These are phyloP conservation scores for Automeris io DNA, from an alignment of 2,888 invertebrate genomes.

Conservation along the genomic window DNA sequence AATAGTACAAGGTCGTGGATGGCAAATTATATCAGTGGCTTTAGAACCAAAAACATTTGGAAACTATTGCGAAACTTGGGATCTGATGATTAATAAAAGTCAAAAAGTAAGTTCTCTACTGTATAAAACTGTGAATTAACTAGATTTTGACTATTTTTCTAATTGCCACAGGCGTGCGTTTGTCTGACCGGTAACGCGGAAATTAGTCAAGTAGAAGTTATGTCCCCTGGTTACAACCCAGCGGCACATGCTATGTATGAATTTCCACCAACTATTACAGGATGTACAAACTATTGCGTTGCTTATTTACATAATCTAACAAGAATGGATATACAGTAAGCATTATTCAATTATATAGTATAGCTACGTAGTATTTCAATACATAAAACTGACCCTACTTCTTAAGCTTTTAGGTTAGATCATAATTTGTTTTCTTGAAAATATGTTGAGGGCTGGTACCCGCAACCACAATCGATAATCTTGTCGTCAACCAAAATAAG, in stretches of 20 bases:
- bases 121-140: neutral
- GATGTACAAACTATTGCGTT: slow-evolving; percentile 58
- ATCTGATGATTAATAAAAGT: slow-evolving; percentile 49
- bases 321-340: slow-evolving; percentile 64
- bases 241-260: slow-evolving; percentile 54
- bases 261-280: slow-evolving; percentile 65
- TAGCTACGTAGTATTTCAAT: neutral
- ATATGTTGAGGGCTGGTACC: too few relatives aligned
- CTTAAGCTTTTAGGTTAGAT: too few relatives aligned
- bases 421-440: too few relatives aligned
- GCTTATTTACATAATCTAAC: slow-evolving; percentile 63
- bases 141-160: neutral
- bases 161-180: slow-evolving; percentile 39
- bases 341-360: neutral
- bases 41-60: slow-evolving; percentile 55
- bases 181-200: slow-evolving; percentile 58
- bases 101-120: slow-evolving; percentile 41
- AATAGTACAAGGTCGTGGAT: slow-evolving; percentile 54
- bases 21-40: slow-evolving; percentile 67
- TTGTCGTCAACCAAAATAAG: too few relatives aligned
- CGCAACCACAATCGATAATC: too few relatives aligned
- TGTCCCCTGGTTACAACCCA: slow-evolving; percentile 63
- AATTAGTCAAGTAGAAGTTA: slow-evolving; percentile 51
- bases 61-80: slow-evolving; percentile 64
- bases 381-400: too few relatives aligned